Evolutionary conservation across 1,140 invertebrate genomes (phyloP), one percentile per base, ranked within the genome.

Genomic region (Nasonia giraulti): DNA sequence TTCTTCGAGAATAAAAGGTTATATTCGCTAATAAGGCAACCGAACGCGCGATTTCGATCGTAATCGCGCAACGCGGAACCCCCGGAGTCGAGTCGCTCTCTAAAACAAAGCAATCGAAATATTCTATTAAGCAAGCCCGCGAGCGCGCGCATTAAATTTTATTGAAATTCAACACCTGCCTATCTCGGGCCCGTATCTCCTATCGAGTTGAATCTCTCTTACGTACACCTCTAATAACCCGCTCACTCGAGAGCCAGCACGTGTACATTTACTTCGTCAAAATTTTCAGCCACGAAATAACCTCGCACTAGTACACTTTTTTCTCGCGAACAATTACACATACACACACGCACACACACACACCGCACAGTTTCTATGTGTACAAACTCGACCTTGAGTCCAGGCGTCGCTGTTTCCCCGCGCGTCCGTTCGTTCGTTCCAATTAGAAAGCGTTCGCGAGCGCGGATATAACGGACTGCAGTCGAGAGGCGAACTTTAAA

Each of bases 361-460:
- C 1, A 14, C 31, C 0, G 44, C 31, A 68, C 12, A 68, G 44
- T 44, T 20, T 68, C 37, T 8, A 37, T 1, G 71, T 44, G 44
- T 50, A 33, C 31, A 71, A 23, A 31, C 27, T 17, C 31, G 66
- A 83, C 82, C 82, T 83, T 83, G 82, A 44, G 81, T 27, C 17
- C 11, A 71, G 81, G 73, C 68, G 62, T 23, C 66, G 82, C 68
- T 71, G 82, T 83, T 78, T 83, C 75, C 17, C 23, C 71, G 80
- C 27, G 73, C 44, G 12, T n/a, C 12, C 75, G 75, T 17, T 20
- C 23, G 7, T 23, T 79, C 62, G 75, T 74, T 79, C 37, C 82
- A 84, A 84, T 84, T 84, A 79, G 82, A 84, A 84, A 74, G 82
- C 76, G 20, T 7, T n/a, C 31, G 74, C 23, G 76, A 50, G 47